A percentile compares a stretch with the other conserved stretches of the same genome.
Evolutionary conservation across 2,888 invertebrate genomes (phyloP).

Genomic region (Ornithoptera alexandrae): DNA sequence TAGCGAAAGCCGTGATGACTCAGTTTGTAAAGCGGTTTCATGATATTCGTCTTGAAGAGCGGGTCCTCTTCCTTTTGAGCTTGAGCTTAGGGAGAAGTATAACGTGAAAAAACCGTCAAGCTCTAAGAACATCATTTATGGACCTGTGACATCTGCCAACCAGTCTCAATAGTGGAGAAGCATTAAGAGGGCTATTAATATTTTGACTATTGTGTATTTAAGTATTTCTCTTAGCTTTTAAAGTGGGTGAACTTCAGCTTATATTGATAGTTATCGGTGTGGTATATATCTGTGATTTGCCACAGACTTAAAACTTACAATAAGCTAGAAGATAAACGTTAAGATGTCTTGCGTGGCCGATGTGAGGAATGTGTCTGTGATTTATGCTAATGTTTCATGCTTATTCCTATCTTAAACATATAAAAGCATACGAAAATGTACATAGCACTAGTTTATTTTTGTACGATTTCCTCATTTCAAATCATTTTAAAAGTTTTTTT

Average conservation of each 20-base stretch:
- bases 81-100: too few relatives aligned
- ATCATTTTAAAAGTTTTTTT: conserved; percentile 59
- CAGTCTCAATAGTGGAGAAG: too few relatives aligned
- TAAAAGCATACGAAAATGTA: conserved; percentile 63
- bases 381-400: conserved; percentile 75
- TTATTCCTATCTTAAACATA: conserved; percentile 70
- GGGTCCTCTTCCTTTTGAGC: too few relatives aligned
- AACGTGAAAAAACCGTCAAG: too few relatives aligned
- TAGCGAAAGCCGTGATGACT: too few relatives aligned
- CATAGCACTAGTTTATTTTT: conserved; percentile 61
- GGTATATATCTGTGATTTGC: conserved; percentile 12
- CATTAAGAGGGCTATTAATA: too few relatives aligned
- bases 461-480: conserved; percentile 58
- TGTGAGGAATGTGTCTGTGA: conserved; percentile 75
- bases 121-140: too few relatives aligned
- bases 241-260: background rate
- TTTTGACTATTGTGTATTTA: background rate
- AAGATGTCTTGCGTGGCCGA: conserved; percentile 56
- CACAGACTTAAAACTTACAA: background rate
- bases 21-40: too few relatives aligned
- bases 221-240: background rate
- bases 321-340: background rate
- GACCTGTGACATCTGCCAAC: too few relatives aligned
- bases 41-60: too few relatives aligned
- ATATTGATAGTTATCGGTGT: conserved; percentile 27